phyloP scores from a whole-genome alignment of 2,113 vertebrate genomes.

The Camarhynchus parvulus region DNA sequence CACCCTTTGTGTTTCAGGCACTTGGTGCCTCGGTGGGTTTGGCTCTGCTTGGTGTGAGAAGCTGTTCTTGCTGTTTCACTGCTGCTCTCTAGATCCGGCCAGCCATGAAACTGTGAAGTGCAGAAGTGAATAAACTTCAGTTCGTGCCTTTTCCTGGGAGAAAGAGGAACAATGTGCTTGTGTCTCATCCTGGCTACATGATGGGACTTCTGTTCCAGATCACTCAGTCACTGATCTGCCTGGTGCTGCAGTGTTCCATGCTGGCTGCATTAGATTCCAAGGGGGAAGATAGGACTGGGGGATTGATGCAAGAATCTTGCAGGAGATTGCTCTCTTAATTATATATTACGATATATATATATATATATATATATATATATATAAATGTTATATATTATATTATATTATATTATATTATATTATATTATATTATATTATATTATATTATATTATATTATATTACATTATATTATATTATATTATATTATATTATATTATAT shows the following conservation, averaged over 20 bases:
- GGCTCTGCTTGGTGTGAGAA: not conserved
- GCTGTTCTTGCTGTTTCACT: not conserved
- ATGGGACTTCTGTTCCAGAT: not conserved
- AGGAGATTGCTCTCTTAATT: not conserved
- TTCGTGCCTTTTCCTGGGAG: not conserved
- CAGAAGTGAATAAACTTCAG: not conserved
- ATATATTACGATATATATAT: too few relatives aligned
- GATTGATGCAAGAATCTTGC: not conserved
- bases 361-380: too few relatives aligned
- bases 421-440: too few relatives aligned
- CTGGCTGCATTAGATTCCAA: not conserved
- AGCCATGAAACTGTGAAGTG: not conserved
- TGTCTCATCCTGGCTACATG: not conserved
- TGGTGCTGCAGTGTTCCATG: not conserved
- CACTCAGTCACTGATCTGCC: not conserved
- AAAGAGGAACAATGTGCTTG: not conserved
- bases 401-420: too few relatives aligned
- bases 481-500: too few relatives aligned
- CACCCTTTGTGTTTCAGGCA: not conserved
- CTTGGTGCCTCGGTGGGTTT: not conserved
- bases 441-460: too few relatives aligned
- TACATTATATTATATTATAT: too few relatives aligned
- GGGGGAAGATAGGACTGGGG: not conserved
- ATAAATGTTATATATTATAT: too few relatives aligned
- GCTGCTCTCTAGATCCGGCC: not conserved